Percentiles rank a stretch among this genome's conserved stretches.
Evolutionary conservation across 1,140 invertebrate species (phyloP).

Genomic region (Hylaeus anthracinus): DNA sequence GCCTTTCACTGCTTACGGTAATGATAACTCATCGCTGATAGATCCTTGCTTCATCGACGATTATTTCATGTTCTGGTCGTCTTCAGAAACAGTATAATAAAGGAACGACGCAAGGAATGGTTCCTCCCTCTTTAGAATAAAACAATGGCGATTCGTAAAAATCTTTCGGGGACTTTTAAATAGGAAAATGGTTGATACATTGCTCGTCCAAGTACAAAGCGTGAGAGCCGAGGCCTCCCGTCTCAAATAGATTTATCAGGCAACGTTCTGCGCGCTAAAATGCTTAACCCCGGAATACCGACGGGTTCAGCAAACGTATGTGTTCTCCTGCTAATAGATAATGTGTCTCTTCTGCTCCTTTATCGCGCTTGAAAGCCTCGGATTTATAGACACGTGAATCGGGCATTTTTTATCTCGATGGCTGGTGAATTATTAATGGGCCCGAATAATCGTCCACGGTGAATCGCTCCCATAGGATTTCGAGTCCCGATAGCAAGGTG

Average conservation of each 20-base stretch:
- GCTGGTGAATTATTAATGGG: neutral
- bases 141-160: no score
- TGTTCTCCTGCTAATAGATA: slow-evolving; percentile 24
- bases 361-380: no score
- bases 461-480: neutral
- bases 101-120: no score
- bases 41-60: no score
- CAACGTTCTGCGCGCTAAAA: slow-evolving; percentile 19
- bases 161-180: no score
- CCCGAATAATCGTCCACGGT: neutral
- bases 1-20: neutral
- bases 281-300: slow-evolving; percentile 31
- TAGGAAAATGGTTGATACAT: slow-evolving; percentile 14
- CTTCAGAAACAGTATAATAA: no score
- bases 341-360: slow-evolving; percentile 1
- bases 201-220: neutral
- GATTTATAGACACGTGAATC: slow-evolving; percentile 1
- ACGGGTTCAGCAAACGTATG: slow-evolving; percentile 3
- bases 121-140: no score
- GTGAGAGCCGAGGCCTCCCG: slow-evolving; percentile 5
- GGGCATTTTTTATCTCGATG: neutral
- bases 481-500: neutral
- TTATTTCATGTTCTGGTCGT: no score
- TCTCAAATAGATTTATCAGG: slow-evolving; percentile 28
- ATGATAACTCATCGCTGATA: no score